These are phyloP conservation scores for Wasmannia auropunctata DNA, from an alignment of 1,140 invertebrate species.

Conservation along the genomic window DNA sequence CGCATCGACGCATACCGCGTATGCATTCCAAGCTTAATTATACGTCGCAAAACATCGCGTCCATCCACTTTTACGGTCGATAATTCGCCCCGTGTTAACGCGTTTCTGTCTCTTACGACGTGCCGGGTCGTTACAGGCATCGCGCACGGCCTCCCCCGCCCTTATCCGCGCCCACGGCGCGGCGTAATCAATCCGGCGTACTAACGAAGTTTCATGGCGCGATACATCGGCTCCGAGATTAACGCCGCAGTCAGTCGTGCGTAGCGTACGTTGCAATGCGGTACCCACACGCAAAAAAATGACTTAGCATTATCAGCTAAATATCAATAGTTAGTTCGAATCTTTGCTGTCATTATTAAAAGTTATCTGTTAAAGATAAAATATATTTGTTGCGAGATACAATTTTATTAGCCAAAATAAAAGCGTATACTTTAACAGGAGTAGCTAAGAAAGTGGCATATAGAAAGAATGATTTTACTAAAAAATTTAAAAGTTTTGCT, in stretches of 20 bases:
- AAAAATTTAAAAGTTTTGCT: no score
- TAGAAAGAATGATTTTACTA: no score
- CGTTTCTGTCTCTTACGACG: slow-evolving; percentile 18
- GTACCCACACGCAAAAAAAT: no score
- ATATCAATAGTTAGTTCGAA: no score
- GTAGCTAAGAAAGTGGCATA: no score
- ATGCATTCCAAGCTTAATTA: slow-evolving; percentile 40
- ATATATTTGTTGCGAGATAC: no score
- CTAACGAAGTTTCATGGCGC: slow-evolving; percentile 61
- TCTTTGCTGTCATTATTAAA: no score
- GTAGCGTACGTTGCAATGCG: not conserved
- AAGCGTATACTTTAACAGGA: no score
- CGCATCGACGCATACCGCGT: not conserved
- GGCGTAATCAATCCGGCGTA: slow-evolving; percentile 59
- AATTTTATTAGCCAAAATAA: no score
- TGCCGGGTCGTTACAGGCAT: slow-evolving; percentile 16
- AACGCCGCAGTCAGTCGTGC: not conserved
- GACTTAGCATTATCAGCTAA: no score
- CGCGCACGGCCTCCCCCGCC: not conserved
- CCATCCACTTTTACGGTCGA: slow-evolving; percentile 44
- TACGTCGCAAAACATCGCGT: slow-evolving; percentile 32
- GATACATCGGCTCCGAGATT: slow-evolving; percentile 42
- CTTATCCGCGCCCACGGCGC: not conserved
- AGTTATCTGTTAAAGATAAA: no score
- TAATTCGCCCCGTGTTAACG: slow-evolving; percentile 42